Percentiles rank a stretch among this genome's conserved stretches.
Conservation (phyloP, 2,888 invertebrate genomes). For the Melitaea athalia region DNA sequence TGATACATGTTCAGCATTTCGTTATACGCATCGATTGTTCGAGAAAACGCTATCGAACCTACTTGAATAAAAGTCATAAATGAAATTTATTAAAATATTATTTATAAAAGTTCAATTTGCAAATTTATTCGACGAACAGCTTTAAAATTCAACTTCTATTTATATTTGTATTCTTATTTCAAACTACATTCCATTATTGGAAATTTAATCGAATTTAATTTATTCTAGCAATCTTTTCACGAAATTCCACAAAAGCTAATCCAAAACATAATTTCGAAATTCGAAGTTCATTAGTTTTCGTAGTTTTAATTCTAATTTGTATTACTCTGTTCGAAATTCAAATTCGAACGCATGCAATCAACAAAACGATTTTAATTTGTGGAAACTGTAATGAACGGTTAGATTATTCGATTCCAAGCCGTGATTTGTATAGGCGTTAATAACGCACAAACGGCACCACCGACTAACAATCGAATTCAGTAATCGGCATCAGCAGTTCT, state of each 20-base stretch:
- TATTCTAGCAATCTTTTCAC: too few relatives aligned
- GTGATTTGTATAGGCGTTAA: slow-evolving; percentile 11
- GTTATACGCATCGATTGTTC: too few relatives aligned
- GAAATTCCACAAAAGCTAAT: background rate
- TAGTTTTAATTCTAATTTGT: slow-evolving; percentile 1
- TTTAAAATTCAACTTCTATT: too few relatives aligned
- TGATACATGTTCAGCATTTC: too few relatives aligned
- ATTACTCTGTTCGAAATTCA: slow-evolving; percentile 6
- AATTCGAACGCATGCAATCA: slow-evolving; percentile 9
- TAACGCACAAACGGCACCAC: background rate
- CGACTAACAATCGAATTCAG: background rate
- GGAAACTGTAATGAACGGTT: slow-evolving; percentile 4
- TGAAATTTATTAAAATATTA: too few relatives aligned
- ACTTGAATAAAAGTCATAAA: too few relatives aligned
- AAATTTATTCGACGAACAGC: too few relatives aligned
- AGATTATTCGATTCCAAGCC: slow-evolving; percentile 6
- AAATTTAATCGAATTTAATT: too few relatives aligned
- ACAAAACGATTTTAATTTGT: slow-evolving; percentile 11
- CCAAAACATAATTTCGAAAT: background rate
- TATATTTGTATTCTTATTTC: too few relatives aligned
- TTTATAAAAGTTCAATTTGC: too few relatives aligned
- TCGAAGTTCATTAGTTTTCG: background rate
- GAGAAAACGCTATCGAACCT: too few relatives aligned
- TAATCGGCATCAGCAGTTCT: background rate
- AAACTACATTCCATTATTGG: too few relatives aligned